Conservation (phyloP, 2,113 vertebrate species). For the Cinclus cinclus region DNA sequence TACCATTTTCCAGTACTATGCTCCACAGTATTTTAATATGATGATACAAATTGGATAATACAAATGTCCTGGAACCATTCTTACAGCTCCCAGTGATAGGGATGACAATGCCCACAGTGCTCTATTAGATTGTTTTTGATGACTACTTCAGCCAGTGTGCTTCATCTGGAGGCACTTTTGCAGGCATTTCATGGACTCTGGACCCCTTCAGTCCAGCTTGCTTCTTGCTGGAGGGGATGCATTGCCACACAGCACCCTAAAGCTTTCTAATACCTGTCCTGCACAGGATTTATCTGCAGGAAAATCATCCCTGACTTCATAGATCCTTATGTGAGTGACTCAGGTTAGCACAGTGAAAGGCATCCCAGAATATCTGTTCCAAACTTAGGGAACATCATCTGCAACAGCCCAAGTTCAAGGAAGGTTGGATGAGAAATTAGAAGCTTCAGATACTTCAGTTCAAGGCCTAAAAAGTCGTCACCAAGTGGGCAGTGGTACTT, state of each 20-base stretch:
- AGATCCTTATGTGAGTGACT: not conserved
- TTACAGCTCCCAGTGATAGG: not conserved
- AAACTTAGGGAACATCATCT: not conserved
- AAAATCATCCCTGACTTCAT: not conserved
- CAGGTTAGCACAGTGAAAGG: not conserved
- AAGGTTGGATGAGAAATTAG: not conserved
- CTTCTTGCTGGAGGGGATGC: not conserved
- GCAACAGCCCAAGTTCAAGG: not conserved
- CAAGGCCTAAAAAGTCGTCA: not conserved
- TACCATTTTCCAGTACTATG: conserved; percentile 51
- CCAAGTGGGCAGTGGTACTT: not conserved
- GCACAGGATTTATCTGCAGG: not conserved
- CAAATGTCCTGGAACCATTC: not conserved
- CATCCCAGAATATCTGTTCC: not conserved
- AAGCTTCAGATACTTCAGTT: not conserved
- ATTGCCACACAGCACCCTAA: not conserved
- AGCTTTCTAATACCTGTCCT: not conserved
- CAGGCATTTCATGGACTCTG: not conserved
- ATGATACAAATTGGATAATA: conserved; percentile 48
- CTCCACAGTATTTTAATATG: conserved; percentile 45
- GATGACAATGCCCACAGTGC: not conserved
- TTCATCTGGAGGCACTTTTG: not conserved
- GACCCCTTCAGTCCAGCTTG: not conserved
- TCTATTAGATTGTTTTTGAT: not conserved
- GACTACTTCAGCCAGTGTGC: not conserved